Evolutionary conservation across 2,888 invertebrate genomes (phyloP).

Genomic region (Sthenelais limicola): DNA sequence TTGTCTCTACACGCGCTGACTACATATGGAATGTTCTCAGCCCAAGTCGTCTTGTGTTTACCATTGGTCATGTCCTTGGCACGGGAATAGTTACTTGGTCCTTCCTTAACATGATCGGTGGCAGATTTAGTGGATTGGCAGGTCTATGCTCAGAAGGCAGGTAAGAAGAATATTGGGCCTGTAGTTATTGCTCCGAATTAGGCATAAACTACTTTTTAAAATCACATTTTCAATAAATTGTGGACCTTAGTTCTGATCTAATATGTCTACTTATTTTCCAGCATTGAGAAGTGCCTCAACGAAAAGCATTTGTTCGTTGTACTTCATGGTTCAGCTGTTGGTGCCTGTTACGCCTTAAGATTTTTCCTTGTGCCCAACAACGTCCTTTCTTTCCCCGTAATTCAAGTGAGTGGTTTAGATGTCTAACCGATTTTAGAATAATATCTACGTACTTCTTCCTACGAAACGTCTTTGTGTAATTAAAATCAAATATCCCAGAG

Average conservation of each 20-base stretch:
- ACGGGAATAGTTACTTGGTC: constrained; percentile 30
- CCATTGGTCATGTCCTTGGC: constrained; percentile 1
- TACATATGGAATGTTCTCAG: constrained; percentile 36
- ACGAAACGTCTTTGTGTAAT: too few relatives aligned
- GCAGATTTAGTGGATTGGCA: constrained; percentile 15
- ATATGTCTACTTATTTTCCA: background rate
- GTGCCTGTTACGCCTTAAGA: constrained; percentile 54
- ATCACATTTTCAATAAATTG: background rate
- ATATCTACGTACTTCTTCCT: background rate
- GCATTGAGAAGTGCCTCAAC: constrained; percentile 61
- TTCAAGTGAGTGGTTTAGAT: constrained; percentile 67
- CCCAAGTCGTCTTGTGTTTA: constrained; percentile 13
- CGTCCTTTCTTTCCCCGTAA: constrained; percentile 59
- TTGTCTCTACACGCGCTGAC: constrained; percentile 18
- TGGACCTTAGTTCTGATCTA: background rate
- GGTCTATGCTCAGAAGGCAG: background rate
- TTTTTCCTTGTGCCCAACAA: constrained; percentile 58
- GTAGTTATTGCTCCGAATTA: background rate
- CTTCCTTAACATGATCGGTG: constrained; percentile 30
- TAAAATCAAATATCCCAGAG: too few relatives aligned
- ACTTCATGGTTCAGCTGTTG: constrained; percentile 60
- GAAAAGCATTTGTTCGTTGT: constrained; percentile 65
- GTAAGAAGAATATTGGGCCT: background rate
- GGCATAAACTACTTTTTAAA: too few relatives aligned
- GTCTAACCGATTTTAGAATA: background rate